These are phyloP conservation scores for Premnoplex brunnescens DNA, from an alignment of 2,797 vertebrate genomes.

Conservation along the genomic window DNA sequence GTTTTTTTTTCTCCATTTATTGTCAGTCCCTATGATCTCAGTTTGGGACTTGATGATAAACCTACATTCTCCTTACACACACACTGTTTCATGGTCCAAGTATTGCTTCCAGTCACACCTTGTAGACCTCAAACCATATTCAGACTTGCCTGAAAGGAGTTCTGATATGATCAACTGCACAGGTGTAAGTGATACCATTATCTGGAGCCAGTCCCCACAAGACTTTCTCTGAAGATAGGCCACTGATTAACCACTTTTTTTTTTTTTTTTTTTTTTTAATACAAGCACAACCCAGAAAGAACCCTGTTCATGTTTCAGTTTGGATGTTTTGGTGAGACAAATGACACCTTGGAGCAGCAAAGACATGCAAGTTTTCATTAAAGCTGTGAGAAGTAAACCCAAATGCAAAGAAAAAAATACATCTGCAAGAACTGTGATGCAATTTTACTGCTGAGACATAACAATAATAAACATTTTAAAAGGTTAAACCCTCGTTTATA, in stretches of 20 bases:
- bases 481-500: constrained; percentile 46
- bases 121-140: neutral
- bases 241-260: neutral
- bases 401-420: neutral
- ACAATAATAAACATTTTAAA: constrained; percentile 20
- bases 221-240: neutral
- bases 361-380: neutral
- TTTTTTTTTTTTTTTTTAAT: neutral
- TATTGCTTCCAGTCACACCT: neutral
- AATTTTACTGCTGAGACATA: neutral
- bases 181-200: neutral
- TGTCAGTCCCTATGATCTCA: neutral
- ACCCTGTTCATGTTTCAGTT: neutral
- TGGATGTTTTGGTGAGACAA: neutral
- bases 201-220: neutral
- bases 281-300: neutral
- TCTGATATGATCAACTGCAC: neutral
- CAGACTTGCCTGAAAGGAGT: neutral
- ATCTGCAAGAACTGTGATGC: neutral
- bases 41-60: neutral
- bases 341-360: neutral
- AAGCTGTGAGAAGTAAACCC: neutral
- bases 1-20: neutral
- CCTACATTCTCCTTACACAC: neutral
- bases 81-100: neutral